Conservation (phyloP, 2,888 invertebrate species). For the Vannuccia rotundouncinata region DNA sequence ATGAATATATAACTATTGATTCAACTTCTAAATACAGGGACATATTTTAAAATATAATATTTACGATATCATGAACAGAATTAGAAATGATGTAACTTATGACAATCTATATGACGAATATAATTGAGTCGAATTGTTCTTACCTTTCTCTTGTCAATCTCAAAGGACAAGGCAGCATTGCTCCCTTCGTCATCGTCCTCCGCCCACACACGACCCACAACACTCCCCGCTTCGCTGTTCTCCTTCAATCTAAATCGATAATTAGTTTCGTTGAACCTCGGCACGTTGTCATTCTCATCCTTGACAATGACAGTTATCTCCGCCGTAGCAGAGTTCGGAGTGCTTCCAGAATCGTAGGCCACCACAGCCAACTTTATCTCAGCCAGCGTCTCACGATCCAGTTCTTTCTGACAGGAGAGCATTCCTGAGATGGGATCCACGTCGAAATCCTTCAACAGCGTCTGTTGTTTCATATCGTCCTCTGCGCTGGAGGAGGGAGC, state of each 20-base stretch:
- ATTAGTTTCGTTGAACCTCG: not conserved
- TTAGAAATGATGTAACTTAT: no score
- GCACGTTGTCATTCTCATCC: constrained; percentile 12
- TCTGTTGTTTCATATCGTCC: not conserved
- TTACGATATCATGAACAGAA: no score
- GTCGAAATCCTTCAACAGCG: not conserved
- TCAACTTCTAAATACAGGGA: no score
- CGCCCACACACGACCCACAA: constrained; percentile 4
- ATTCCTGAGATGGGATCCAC: not conserved
- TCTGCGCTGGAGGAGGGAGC: not conserved
- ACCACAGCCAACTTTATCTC: not conserved
- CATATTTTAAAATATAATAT: no score
- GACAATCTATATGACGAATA: not conserved
- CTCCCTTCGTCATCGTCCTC: not conserved
- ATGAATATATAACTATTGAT: no score
- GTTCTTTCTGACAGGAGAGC: not conserved
- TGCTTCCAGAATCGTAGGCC: not conserved
- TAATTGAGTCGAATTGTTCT: not conserved
- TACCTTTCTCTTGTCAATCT: constrained; percentile 2
- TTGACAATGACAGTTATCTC: not conserved
- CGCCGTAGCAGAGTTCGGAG: not conserved
- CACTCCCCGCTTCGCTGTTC: not conserved
- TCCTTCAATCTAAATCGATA: constrained; percentile 1
- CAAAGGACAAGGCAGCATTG: not conserved
- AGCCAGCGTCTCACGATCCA: not conserved